Evolutionary conservation across 2,888 invertebrate genomes (phyloP).

Genomic region (Scaptomyza flava): DNA sequence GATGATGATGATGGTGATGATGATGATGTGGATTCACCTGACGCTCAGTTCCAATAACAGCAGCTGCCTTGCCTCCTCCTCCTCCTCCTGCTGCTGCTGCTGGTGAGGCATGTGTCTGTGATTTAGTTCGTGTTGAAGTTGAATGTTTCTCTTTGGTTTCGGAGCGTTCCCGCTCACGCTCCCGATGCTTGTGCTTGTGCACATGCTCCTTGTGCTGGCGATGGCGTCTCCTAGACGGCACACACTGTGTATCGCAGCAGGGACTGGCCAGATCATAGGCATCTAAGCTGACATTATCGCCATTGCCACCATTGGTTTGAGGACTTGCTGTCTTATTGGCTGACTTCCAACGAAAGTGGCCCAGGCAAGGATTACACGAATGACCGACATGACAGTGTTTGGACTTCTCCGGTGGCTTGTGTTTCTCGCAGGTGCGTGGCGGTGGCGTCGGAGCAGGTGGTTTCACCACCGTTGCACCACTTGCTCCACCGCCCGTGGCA

Average conservation of each 20-base stretch:
- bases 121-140: constrained; percentile 30
- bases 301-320: constrained; percentile 82
- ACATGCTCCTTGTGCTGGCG: constrained; percentile 87
- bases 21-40: constrained; percentile 67
- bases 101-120: constrained; percentile 54
- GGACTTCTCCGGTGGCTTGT: constrained; percentile 79
- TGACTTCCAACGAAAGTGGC: constrained; percentile 85
- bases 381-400: constrained; percentile 85
- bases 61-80: neutral
- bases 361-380: constrained; percentile 90
- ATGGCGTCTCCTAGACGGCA: constrained; percentile 87
- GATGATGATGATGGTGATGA: constrained; percentile 61
- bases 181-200: constrained; percentile 86
- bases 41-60: constrained; percentile 7
- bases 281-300: constrained; percentile 90
- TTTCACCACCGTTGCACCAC: constrained; percentile 39
- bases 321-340: constrained; percentile 75
- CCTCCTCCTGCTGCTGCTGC: neutral
- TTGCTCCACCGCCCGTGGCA: constrained; percentile 19
- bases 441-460: constrained; percentile 78
- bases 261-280: constrained; percentile 94
- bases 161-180: constrained; percentile 85
- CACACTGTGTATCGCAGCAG: constrained; percentile 94
- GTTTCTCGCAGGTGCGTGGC: constrained; percentile 82
- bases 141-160: constrained; percentile 59